Percentiles rank a stretch among this genome's conserved stretches.
phyloP scores from a whole-genome alignment of 1,140 invertebrate species.

The Phymorhynchus buccinoides region DNA sequence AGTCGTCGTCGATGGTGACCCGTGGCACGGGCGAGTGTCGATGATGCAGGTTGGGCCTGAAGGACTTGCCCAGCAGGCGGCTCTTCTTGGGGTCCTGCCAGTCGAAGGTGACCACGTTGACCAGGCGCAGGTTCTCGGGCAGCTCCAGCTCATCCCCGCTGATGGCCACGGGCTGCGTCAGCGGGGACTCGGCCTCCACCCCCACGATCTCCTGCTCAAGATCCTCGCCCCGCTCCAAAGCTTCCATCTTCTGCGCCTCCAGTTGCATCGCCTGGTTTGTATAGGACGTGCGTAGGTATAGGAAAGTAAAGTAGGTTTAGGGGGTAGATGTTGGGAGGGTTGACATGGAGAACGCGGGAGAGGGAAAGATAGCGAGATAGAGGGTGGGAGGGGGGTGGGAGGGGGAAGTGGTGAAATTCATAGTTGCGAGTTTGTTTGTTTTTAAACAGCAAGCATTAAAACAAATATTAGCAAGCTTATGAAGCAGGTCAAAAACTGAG shows the following conservation, averaged over 20 bases:
- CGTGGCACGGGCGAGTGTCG: not conserved
- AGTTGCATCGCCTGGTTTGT: not conserved
- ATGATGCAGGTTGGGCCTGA: slow-evolving; percentile 19
- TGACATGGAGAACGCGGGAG: slow-evolving; percentile 23
- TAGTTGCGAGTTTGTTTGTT: too few relatives aligned
- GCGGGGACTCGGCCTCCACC: not conserved
- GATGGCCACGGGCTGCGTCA: not conserved
- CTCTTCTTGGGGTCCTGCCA: slow-evolving; percentile 31
- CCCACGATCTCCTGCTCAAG: slow-evolving; percentile 35
- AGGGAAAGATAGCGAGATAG: not conserved
- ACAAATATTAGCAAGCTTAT: too few relatives aligned
- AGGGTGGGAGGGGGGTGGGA: not conserved
- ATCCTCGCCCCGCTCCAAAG: slow-evolving; percentile 13
- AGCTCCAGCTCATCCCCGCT: not conserved
- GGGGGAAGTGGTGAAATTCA: too few relatives aligned
- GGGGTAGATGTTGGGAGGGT: not conserved
- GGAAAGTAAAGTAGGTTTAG: not conserved
- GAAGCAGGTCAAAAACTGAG: too few relatives aligned
- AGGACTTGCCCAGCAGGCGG: not conserved
- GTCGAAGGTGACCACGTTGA: slow-evolving; percentile 40
- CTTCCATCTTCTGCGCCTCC: slow-evolving; percentile 6
- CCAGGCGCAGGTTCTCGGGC: slow-evolving; percentile 24
- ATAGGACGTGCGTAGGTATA: not conserved
- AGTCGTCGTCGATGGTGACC: not conserved
- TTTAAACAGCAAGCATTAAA: too few relatives aligned